Conservation (phyloP, 2,888 invertebrate species). For the Nemurella pictetii region DNA sequence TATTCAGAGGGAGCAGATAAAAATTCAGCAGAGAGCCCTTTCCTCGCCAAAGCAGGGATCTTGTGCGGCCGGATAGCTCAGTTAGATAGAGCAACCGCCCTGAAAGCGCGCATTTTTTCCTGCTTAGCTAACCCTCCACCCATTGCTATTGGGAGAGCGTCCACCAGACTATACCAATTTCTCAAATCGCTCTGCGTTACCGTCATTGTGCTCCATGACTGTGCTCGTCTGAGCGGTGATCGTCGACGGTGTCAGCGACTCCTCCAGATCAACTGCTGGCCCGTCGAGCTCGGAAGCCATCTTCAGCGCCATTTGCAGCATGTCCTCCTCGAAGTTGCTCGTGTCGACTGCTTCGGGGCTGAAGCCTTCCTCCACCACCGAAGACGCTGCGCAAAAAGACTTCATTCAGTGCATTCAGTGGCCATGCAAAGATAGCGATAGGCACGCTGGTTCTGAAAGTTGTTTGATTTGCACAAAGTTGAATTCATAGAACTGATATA, state of each 20-base stretch:
- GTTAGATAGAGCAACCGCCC: too few relatives aligned
- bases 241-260: constrained; percentile 77
- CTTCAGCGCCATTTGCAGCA: constrained; percentile 83
- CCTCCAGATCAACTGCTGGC: constrained; percentile 82
- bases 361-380: constrained; percentile 47
- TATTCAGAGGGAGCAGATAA: too few relatives aligned
- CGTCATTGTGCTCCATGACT: constrained; percentile 38
- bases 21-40: too few relatives aligned
- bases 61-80: too few relatives aligned
- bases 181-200: constrained; percentile 31
- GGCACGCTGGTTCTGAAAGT: too few relatives aligned
- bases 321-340: constrained; percentile 74
- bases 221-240: constrained; percentile 61
- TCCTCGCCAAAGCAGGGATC: too few relatives aligned
- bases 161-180: too few relatives aligned
- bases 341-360: constrained; percentile 66
- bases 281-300: constrained; percentile 83
- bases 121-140: too few relatives aligned
- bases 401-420: neutral
- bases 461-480: too few relatives aligned
- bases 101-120: too few relatives aligned
- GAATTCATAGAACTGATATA: too few relatives aligned
- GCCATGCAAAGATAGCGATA: neutral
- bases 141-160: too few relatives aligned
- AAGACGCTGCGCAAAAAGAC: constrained; percentile 1